Evolutionary conservation across 1,140 invertebrate species (phyloP).

Genomic region (Melitaea cinxia): DNA sequence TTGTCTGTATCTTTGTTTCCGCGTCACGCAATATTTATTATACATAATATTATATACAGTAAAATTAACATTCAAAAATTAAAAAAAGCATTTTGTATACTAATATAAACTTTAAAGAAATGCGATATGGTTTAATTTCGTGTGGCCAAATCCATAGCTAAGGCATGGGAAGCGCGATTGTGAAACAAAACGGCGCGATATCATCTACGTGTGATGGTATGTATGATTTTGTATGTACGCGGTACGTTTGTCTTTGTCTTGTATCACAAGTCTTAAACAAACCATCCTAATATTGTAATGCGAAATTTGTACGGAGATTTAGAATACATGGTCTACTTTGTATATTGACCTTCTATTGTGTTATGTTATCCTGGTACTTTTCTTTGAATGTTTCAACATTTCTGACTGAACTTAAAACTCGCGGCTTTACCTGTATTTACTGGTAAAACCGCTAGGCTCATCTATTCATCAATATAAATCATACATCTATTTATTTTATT

Average conservation of each 20-base stretch:
- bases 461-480: too few species aligned
- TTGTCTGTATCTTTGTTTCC: too few species aligned
- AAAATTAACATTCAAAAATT: not conserved
- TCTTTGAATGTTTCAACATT: not conserved
- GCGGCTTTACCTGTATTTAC: too few species aligned
- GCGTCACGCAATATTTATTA: too few species aligned
- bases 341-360: not conserved
- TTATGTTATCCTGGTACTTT: conserved; percentile 5
- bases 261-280: not conserved
- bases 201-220: conserved; percentile 2
- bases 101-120: not conserved
- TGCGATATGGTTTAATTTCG: not conserved
- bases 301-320: too few species aligned
- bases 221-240: not conserved
- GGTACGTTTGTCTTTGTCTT: not conserved
- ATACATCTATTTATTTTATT: too few species aligned
- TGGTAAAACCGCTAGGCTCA: too few species aligned
- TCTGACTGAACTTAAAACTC: not conserved
- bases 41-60: too few species aligned
- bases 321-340: too few species aligned
- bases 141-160: not conserved
- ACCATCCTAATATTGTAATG: too few species aligned
- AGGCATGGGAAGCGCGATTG: conserved; percentile 14
- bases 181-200: conserved; percentile 6
- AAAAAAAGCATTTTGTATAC: not conserved